Percentiles rank a stretch among this genome's conserved stretches.
phyloP scores from a whole-genome alignment of 2,113 vertebrate genomes.

The Atlantisia rogersi region DNA sequence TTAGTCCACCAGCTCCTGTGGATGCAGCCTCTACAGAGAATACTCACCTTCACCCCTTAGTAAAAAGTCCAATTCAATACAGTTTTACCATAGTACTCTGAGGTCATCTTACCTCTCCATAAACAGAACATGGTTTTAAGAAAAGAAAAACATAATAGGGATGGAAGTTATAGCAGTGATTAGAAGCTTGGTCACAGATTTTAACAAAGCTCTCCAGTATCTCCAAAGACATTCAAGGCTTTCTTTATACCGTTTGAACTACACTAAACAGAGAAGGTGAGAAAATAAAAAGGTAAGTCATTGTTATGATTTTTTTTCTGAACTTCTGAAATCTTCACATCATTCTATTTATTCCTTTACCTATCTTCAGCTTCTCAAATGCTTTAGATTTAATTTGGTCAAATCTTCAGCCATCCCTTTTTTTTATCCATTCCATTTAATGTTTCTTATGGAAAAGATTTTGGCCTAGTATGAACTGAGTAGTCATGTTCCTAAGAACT shows the following conservation, averaged over 20 bases:
- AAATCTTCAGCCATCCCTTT: background rate
- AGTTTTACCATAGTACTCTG: background rate
- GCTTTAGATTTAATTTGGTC: background rate
- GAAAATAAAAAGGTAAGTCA: background rate
- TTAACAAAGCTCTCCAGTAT: background rate
- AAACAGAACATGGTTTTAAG: background rate
- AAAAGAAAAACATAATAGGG: too few relatives aligned
- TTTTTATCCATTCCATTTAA: background rate
- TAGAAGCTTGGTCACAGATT: background rate
- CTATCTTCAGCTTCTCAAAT: background rate
- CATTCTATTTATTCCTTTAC: background rate
- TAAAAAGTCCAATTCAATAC: background rate
- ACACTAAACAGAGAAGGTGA: background rate
- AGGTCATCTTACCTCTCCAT: background rate
- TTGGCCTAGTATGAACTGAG: background rate
- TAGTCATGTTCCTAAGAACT: background rate
- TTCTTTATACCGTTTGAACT: background rate
- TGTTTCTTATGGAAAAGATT: background rate
- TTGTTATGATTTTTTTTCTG: background rate
- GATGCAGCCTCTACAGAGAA: background rate
- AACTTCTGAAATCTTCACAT: background rate
- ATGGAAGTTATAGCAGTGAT: background rate
- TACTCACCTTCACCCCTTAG: background rate
- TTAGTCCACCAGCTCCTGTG: background rate
- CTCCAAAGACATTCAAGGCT: background rate